Conservation (phyloP, 2,113 vertebrate genomes). For the Acanthochromis polyacanthus region DNA sequence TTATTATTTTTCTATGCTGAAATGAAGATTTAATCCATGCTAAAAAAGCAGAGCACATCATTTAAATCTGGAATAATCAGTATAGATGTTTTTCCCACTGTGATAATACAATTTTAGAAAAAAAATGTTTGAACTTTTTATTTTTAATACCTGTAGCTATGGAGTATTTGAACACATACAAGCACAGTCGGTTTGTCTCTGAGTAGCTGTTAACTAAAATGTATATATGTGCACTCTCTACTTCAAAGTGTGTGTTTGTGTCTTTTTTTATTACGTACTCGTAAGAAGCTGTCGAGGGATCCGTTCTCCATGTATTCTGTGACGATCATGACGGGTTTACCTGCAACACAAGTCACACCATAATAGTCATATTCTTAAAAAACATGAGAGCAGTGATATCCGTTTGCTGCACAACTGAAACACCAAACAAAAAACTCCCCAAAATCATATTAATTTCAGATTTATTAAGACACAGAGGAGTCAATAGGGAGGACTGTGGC, state of each 20-base stretch:
- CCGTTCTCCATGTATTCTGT: constrained; percentile 84
- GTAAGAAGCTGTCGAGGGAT: constrained; percentile 82
- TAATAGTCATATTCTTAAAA: background rate
- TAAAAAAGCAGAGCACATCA: background rate
- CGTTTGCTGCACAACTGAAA: background rate
- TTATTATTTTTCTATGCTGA: too few species aligned
- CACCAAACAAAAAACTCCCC: background rate
- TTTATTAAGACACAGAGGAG: constrained; percentile 41
- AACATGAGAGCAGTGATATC: background rate
- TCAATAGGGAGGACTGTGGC: constrained; percentile 13
- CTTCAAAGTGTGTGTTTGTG: background rate
- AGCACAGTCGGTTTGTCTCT: background rate
- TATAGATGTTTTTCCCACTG: background rate
- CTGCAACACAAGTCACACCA: constrained; percentile 42
- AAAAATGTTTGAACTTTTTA: too few species aligned
- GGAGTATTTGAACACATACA: background rate
- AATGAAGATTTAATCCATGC: too few species aligned
- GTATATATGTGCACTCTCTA: background rate
- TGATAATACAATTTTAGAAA: too few species aligned
- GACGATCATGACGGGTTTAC: constrained; percentile 84
- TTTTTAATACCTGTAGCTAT: background rate
- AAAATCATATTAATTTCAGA: constrained; percentile 7
- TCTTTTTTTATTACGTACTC: constrained; percentile 68
- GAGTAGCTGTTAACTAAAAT: background rate
- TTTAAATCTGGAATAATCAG: too few species aligned